Evolutionary conservation across 2,113 vertebrate genomes (phyloP), one percentile per base, ranked within the genome.

Genomic region (Collichthys lucidus): DNA sequence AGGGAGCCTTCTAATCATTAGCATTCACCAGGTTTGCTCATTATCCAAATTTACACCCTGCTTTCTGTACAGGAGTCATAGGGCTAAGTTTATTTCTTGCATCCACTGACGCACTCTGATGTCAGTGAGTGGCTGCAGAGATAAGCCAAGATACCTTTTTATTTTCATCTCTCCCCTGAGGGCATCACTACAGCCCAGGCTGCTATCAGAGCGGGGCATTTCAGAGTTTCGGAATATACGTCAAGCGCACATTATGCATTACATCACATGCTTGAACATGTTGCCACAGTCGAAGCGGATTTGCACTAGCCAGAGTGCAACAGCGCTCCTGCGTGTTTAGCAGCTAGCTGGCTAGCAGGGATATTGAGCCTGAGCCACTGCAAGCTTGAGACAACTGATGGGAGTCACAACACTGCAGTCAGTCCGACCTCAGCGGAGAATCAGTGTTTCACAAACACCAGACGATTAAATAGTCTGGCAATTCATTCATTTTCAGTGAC

Each of bases 251-350:
- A 59, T 47, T 67, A 71, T 62, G 83, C 73, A 64, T 82, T 60
- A 46, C 66, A 63, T 49, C 17, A 67, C 90, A 79, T 68, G 86
- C 68, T 90, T 80, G 29, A n/a, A 91, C 86, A 90, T 11, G 88
- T 55, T 67, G n/a, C 26, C 26, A 24, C 67, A 67, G 77, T 53
- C 62, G 40, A 26, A 78, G 68, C 17, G 11, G 20, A 55, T 82
- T 2, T 73, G 67, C 47, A 53, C 50, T 49, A 66, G 40, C 35
- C 63, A 62, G 24, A 72, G 49, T 24, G 49, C 42, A 60, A 47
- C 55, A 15, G 59, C 44, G 31, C 16, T 59, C 50, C 46, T 16
- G 72, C 14, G 60, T 4, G 2, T 40, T 52, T 3, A 74, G 42
- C 14, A 47, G 52, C 20, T 65, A 26, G 29, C 42, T 64, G 57